These are phyloP conservation scores for Platycheirus albimanus DNA, from an alignment of 2,888 invertebrate species.

Conservation along the genomic window DNA sequence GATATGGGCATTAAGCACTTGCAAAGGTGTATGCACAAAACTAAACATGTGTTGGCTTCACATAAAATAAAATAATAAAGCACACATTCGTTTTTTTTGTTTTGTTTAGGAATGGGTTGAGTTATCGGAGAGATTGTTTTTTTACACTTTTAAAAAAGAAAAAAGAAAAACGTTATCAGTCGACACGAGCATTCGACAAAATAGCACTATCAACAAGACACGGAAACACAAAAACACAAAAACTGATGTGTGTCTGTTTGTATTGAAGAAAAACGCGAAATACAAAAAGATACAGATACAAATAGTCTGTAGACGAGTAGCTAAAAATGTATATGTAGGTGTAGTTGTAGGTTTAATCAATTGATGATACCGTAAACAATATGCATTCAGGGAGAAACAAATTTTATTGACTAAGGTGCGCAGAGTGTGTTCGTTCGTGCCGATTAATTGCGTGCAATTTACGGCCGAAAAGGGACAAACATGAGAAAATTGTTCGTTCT, in stretches of 20 bases:
- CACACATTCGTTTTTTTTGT: neutral
- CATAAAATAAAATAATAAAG: conserved; percentile 36
- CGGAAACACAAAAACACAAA: neutral
- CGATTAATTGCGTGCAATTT: conserved; percentile 50
- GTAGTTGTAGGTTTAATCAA: conserved; percentile 31
- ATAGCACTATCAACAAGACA: neutral
- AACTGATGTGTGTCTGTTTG: too few relatives aligned
- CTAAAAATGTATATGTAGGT: too few relatives aligned
- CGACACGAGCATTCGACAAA: neutral
- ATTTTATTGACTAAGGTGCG: conserved; percentile 15
- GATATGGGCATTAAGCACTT: conserved; percentile 44
- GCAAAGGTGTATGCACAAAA: conserved; percentile 51
- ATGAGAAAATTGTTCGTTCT: conserved; percentile 14
- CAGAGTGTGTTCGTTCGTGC: conserved; percentile 14
- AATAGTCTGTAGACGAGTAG: too few relatives aligned
- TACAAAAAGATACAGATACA: neutral
- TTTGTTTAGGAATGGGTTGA: conserved; percentile 42
- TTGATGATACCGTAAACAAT: conserved; percentile 54
- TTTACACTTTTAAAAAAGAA: neutral
- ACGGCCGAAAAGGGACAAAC: conserved; percentile 24
- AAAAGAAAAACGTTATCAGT: conserved; percentile 14
- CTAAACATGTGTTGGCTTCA: conserved; percentile 47
- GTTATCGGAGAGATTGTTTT: conserved; percentile 46
- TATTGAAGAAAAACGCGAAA: conserved; percentile 8
- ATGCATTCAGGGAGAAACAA: conserved; percentile 30